Evolutionary conservation across 2,113 vertebrate genomes (phyloP), one percentile per base, ranked within the genome.

Genomic region (Guaruba guarouba): DNA sequence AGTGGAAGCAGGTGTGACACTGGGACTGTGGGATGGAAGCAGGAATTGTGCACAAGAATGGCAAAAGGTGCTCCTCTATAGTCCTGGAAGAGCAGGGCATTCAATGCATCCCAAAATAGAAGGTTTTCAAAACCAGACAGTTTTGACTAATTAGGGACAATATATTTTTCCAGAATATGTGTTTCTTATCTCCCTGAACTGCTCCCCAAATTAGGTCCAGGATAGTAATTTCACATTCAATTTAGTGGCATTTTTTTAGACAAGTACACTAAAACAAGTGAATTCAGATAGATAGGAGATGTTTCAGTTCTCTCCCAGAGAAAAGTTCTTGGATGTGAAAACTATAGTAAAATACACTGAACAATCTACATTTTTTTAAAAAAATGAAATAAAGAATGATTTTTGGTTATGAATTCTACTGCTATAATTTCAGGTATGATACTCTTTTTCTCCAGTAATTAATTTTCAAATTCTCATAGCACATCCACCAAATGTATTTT

Each of bases 1-100:
- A 62, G 29, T 14, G 8, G 64, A 51, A 16, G 2, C 3, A 43
- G 11, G 8, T 0, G 0, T 29, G 29, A 68, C 1, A 2, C 16
- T 69, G 41, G 23, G 6, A 8, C 17, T 46, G 33, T 19, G 44
- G 20, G 13, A 5, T 80, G 31, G 27, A 31, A 71, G 48, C 27
- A 9, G 33, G 27, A 69, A 66, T 23, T 51, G 11, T 1, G 1
- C 27, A 57, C 15, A 67, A 28, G 81, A 75, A 41, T 28, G 10
- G 6, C 8, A 46, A 78, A 39, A 46, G 28, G 2, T 46, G 7
- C 16, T 70, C 11, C 13, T 59, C 20, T 23, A 16, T 6, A 59
- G 14, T 24, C 54, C 22, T 35, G 25, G 11, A 46, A 37, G 12
- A 81, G 2, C 23, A 62, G 31, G 11, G 33, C 3, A 62, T 51